Base-by-base conservation (phyloP, 1,140 invertebrate genomes). In the Laupala kohalensis region DNA sequence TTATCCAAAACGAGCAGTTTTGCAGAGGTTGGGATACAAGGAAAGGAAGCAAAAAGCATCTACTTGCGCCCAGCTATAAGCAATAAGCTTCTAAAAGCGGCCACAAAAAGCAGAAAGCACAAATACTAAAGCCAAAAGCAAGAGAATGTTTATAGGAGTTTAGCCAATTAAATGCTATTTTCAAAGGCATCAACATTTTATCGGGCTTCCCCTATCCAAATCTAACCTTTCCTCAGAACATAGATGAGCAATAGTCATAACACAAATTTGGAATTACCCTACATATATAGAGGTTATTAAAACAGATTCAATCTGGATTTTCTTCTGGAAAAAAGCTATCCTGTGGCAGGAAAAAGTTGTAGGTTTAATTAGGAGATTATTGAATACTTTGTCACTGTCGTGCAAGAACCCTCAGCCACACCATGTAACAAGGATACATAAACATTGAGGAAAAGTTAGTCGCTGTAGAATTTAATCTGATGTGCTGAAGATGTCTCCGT, bases 1-100 rank as follows among this genome's bases (percentile, higher is more conserved):
- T 84, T 82, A 82, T 82, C 80, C 81, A 83, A 82, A 80, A 76
- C 53, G 72, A 77, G 74, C 73, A 75, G 70, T 63, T 69, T 67
- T 68, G 30, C 72, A 73, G 67, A 37, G 67, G 72, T 64, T 69
- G 69, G 69, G 73, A 30, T 66, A 28, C 23, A 71, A 67, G 67
- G 71, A 69, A 27, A 53, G 67, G 73, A 72, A 69, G 63, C 70
- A 73, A 70, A 70, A 75, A 75, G 74, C 75, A 72, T 73, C 74
- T 76, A 77, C 74, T 69, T 70, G 69, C 71, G 75, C 74, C 70
- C 74, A 75, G 73, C 76, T 71, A 73, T 75, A 73, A 74, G 72
- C 71, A 69, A 25, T 74, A 73, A 74, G 70, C 72, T 72, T 72
- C 72, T 72, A 72, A 72, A 72, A 72, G 72, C 72, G 69, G 63